Evolutionary conservation across 2,797 vertebrate species (phyloP).

Genomic region (Petrocephalus schoutedeni): DNA sequence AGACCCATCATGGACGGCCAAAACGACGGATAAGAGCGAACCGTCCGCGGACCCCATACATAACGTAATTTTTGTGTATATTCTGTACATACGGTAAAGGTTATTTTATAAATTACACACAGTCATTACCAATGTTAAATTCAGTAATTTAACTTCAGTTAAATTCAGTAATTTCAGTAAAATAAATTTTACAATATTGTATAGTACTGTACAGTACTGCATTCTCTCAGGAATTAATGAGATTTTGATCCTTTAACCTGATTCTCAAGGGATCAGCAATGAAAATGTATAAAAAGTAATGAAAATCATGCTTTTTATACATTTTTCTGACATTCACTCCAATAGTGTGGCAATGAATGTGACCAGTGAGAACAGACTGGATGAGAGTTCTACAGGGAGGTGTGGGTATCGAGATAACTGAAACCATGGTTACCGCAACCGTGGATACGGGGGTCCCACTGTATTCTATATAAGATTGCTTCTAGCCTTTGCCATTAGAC

Average conservation of each 20-base stretch:
- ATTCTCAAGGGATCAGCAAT: neutral
- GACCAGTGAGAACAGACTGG: neutral
- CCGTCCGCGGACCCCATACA: too few relatives aligned
- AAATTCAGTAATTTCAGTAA: neutral
- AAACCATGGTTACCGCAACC: neutral
- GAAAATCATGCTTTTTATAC: neutral
- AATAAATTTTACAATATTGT: neutral
- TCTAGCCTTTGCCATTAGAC: neutral
- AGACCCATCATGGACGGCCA: neutral
- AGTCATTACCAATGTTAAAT: neutral
- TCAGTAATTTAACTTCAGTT: neutral
- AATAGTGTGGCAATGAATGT: neutral
- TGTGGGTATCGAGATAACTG: neutral
- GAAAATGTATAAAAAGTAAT: neutral
- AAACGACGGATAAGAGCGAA: neutral
- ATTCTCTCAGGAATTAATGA: neutral
- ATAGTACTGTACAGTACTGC: neutral
- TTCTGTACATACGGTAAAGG: neutral
- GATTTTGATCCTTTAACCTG: neutral
- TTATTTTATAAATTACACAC: neutral
- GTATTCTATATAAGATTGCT: neutral
- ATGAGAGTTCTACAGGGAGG: neutral
- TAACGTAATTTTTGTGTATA: neutral
- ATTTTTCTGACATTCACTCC: neutral
- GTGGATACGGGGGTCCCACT: neutral